Base-by-base conservation (phyloP, 2,888 invertebrate species). In the Aspidiotus destructor region DNA sequence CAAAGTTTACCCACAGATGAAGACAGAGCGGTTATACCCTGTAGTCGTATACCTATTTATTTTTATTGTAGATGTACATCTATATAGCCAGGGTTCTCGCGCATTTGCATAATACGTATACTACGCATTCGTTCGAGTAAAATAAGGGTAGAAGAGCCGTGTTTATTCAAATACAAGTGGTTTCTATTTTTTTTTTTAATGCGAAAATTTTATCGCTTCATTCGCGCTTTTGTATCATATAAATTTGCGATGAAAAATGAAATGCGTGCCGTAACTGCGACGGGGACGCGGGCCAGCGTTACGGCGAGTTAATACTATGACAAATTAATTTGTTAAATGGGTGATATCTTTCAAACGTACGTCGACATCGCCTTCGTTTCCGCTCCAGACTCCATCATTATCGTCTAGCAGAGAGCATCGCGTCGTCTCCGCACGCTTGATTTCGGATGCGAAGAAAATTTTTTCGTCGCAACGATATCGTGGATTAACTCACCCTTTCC, bases 161-260 rank as follows among this genome's bases (percentile, higher is more conserved):
- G 48, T 48, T 48, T 48, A 48, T 48, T 48, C 48, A 48, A n/a
- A 48, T 48, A 11, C 48, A n/a, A n/a, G 11, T 48, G 48, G 48
- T n/a, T 48, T 11, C 48, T n/a, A 13, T 10, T 13, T 44, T 6
- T 48, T n/a, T 48, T 48, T 48, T 48, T 48, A 48, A 48, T 48
- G 48, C n/a, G n/a, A n/a, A 48, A 48, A 48, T 48, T 48, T 48
- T 48, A 48, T 48, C 48, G 48, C 48, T 28, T 28, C 28, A n/a
- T 48, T 48, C 48, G n/a, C 48, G 48, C 48, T n/a, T 11, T 6
- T 13, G 2, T 48, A 48, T 48, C 10, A 11, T 48, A 11, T 13
- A n/a, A n/a, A 48, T 48, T n/a, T 48, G n/a, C 48, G 10, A 48
- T 48, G 48, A n/a, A 11, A 11, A 48, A n/a, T 48, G 48, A 48